phyloP scores from a whole-genome alignment of 2,113 vertebrate genomes.

The Patagioenas fasciata region DNA sequence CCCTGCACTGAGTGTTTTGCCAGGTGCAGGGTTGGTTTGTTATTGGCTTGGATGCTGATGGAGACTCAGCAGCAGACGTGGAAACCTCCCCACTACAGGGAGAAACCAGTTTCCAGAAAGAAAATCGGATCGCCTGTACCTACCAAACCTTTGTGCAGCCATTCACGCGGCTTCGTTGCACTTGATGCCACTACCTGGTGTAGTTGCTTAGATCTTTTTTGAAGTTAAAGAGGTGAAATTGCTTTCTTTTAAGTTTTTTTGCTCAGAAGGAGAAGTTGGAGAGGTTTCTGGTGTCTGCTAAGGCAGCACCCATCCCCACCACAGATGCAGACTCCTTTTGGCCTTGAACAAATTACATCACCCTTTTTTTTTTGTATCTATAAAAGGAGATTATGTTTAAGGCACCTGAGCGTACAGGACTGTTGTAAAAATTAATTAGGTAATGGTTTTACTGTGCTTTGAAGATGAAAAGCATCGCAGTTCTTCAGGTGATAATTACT shows the following conservation, averaged over 20 bases:
- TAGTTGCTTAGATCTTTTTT: not conserved
- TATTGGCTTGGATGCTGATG: no score
- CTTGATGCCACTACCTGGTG: not conserved
- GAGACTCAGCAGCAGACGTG: no score
- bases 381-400: not conserved
- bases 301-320: not conserved
- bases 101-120: not conserved
- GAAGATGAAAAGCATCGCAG: constrained; percentile 1
- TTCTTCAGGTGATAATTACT: not conserved
- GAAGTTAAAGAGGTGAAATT: not conserved
- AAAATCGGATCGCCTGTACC: accelerated
- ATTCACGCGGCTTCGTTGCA: accelerated
- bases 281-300: not conserved
- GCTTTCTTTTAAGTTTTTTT: not conserved
- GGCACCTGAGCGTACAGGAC: not conserved
- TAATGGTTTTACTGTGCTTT: not conserved
- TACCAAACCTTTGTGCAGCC: not conserved
- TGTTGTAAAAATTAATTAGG: not conserved
- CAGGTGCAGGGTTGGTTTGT: no score
- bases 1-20: no score
- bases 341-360: not conserved
- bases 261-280: not conserved
- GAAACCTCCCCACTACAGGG: no score
- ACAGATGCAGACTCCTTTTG: not conserved
- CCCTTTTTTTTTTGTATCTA: not conserved